Percentiles rank a stretch among this genome's conserved stretches.
These are phyloP conservation scores for Tryphoninae sp. DNA, from an alignment of 2,888 invertebrate species.

Conservation along the genomic window DNA sequence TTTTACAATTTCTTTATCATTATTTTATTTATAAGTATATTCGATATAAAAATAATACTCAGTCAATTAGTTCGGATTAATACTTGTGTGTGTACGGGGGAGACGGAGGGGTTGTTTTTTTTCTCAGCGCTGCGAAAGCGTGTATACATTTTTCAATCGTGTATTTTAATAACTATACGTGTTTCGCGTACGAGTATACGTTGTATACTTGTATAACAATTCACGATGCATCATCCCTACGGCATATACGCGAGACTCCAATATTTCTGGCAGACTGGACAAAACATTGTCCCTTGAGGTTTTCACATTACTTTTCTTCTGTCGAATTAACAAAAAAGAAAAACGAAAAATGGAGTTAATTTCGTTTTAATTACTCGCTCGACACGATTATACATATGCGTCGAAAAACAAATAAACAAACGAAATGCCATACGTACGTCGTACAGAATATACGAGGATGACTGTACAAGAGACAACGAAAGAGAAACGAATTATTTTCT, in stretches of 20 bases:
- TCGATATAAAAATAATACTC: conserved; percentile 79
- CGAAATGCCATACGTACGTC: conserved; percentile 42
- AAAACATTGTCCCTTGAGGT: conserved; percentile 68
- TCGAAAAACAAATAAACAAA: conserved; percentile 15
- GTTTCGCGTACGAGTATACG: conserved; percentile 3
- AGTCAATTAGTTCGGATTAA: conserved; percentile 78
- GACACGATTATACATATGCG: conserved; percentile 16
- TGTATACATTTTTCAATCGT: conserved; percentile 59
- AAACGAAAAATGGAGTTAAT: conserved; percentile 32
- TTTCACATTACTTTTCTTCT: conserved; percentile 2
- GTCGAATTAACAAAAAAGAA: neutral
- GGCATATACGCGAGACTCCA: conserved; percentile 61
- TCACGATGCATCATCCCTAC: conserved; percentile 19
- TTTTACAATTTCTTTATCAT: conserved; percentile 56
- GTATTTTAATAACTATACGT: conserved; percentile 48
- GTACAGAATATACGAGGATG: conserved; percentile 20
- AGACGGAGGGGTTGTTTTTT: conserved; percentile 64
- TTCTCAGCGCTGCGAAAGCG: conserved; percentile 63
- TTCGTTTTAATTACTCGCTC: conserved; percentile 40
- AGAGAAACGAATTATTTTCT: neutral
- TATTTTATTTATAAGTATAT: conserved; percentile 67
- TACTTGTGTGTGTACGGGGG: conserved; percentile 72
- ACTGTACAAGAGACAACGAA: conserved; percentile 29
- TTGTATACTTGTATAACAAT: conserved; percentile 17
- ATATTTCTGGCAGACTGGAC: conserved; percentile 66